Evolutionary conservation across 1,140 invertebrate genomes (phyloP), one percentile per base, ranked within the genome.

Genomic region (Drosophila triauraria): DNA sequence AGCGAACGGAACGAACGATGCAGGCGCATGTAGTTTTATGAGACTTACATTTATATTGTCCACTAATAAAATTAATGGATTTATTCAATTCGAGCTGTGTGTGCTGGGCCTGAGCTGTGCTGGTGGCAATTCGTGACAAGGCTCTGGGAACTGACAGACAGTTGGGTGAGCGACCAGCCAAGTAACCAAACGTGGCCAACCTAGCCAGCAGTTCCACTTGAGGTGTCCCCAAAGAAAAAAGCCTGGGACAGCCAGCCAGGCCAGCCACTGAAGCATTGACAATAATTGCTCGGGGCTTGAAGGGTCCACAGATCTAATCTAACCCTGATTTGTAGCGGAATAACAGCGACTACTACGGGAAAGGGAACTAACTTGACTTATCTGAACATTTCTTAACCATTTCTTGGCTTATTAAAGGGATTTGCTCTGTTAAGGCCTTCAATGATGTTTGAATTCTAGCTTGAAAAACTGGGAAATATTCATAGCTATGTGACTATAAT

Each of bases 31-130:
- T 76, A 79, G 72, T 82, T 83, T 87, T 84, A 72, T 65, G 64
- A 82, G 82, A 60, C 74, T 75, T 74, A 91, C 79, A 82, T 78
- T 88, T 86, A 88, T 92, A 87, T 80, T 77, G 83, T 79, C 68
- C 67, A 75, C 75, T 81, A 84, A 91, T 91, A 90, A 86, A 91
- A 78, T 91, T 80, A 92, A 92, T 92, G 91, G 86, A 92, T 82
- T 82, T 90, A 86, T 83, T 83, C 69, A 80, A 69, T 78, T 79
- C 75, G 51, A 79, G 74, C 67, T 38, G 35, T 38, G 35, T 59
- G 61, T 80, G 80, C 75, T 88, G 84, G 83, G 32, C 32, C 32
- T 63, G 51, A 71, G 71, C 67, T 62, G 64, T 82, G 82, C 78
- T 91, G 84, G 83, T 84, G 80, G 83, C 83, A 77, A 60, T 80